These are phyloP conservation scores for Stenodera caucasica DNA, from an alignment of 2,888 invertebrate species.

Conservation along the genomic window DNA sequence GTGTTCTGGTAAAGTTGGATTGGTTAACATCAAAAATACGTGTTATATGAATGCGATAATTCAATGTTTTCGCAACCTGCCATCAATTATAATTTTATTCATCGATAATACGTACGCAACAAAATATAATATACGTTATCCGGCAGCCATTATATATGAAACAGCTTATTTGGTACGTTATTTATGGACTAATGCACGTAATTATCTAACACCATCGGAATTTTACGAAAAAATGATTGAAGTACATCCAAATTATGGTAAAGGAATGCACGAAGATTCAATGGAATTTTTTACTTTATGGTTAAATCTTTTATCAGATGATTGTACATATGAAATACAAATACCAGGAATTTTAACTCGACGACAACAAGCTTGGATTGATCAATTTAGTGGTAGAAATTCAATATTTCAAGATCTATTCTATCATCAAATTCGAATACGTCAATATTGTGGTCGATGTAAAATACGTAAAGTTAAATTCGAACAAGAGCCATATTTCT, in stretches of 20 bases:
- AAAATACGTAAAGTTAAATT: conserved; percentile 39
- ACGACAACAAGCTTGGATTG: conserved; percentile 47
- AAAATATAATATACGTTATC: conserved; percentile 57
- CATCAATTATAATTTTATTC: conserved; percentile 75
- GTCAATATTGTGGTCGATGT: conserved; percentile 44
- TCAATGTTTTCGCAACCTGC: conserved; percentile 88
- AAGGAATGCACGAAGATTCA: conserved; percentile 54
- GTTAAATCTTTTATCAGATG: conserved; percentile 45
- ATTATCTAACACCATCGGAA: conserved; percentile 33
- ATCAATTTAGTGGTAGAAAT: conserved; percentile 44
- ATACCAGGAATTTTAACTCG: conserved; percentile 43
- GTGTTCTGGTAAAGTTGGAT: conserved; percentile 80
- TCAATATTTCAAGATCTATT: conserved; percentile 48
- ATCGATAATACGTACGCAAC: conserved; percentile 67
- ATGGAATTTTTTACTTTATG: conserved; percentile 52
- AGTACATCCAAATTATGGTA: conserved; percentile 41
- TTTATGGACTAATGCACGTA: conserved; percentile 32
- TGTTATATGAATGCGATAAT: conserved; percentile 97
- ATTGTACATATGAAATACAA: conserved; percentile 41
- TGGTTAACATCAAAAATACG: conserved; percentile 92
- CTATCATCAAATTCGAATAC: conserved; percentile 49
- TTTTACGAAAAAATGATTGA: conserved; percentile 44
- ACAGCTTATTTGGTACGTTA: conserved; percentile 34
- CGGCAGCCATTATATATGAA: conserved; percentile 40
- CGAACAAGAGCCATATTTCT: conserved; percentile 49